Percentiles rank a stretch among this genome's conserved stretches.
phyloP scores from a whole-genome alignment of 2,797 vertebrate genomes.

The Sitta carolinensis region DNA sequence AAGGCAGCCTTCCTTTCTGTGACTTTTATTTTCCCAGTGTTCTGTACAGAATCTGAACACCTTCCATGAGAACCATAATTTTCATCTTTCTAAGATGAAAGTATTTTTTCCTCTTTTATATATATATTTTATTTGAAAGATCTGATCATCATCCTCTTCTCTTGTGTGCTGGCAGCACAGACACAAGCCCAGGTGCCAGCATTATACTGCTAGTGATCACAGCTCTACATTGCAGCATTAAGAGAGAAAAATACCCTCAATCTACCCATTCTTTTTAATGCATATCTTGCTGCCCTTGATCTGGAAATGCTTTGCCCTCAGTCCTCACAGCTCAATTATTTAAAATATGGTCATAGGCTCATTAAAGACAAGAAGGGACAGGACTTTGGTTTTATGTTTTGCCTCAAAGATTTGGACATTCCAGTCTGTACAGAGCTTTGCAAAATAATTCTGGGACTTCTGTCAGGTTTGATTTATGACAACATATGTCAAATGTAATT shows the following conservation, averaged over 20 bases:
- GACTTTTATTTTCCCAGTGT: neutral
- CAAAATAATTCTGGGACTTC: slow-evolving; percentile 22
- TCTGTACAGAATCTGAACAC: neutral
- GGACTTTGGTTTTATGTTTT: neutral
- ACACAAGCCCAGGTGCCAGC: neutral
- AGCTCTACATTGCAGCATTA: neutral
- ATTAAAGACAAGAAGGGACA: neutral
- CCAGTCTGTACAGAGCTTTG: neutral
- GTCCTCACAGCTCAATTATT: neutral
- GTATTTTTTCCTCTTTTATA: neutral
- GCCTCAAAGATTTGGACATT: neutral
- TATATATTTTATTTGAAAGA: neutral
- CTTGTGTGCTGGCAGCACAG: neutral
- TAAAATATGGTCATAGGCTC: neutral
- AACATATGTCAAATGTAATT: slow-evolving; percentile 48
- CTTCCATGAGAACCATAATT: neutral
- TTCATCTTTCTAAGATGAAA: neutral
- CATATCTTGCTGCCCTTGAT: neutral
- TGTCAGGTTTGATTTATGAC: slow-evolving; percentile 51
- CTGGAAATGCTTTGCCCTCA: neutral
- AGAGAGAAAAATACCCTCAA: neutral
- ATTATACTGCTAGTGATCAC: neutral
- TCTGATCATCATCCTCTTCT: neutral
- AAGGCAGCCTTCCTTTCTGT: neutral
- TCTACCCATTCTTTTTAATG: neutral